phyloP scores from a whole-genome alignment of 2,113 vertebrate species.

The Alethe castanea region DNA sequence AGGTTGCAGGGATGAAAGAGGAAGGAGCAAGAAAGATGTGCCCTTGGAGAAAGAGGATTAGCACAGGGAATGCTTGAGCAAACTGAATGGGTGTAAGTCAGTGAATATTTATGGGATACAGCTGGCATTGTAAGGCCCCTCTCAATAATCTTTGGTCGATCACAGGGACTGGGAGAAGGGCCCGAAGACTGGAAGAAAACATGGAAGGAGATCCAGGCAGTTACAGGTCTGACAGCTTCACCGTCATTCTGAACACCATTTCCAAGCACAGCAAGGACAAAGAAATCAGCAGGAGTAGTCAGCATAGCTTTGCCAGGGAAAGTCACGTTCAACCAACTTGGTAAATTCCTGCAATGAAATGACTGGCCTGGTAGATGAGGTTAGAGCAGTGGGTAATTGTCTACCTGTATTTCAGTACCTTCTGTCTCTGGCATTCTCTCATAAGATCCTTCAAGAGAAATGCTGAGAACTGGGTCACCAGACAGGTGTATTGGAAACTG shows the following conservation, averaged over 20 bases:
- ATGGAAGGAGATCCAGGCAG: not conserved
- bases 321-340: not conserved
- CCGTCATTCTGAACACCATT: not conserved
- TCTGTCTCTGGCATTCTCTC: not conserved
- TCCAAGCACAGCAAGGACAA: not conserved
- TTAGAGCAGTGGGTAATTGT: not conserved
- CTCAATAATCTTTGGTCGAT: not conserved
- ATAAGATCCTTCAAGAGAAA: not conserved
- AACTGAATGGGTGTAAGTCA: not conserved
- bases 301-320: not conserved
- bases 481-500: not conserved
- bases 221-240: not conserved
- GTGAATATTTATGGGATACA: not conserved
- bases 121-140: not conserved
- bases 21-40: not conserved
- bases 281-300: not conserved
- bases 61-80: not conserved
- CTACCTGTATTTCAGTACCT: not conserved
- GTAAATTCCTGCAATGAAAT: not conserved
- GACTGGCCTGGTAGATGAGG: not conserved
- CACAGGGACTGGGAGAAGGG: rapidly evolving
- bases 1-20: not conserved
- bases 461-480: not conserved
- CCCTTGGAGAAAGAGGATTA: not conserved
- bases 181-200: not conserved